Evolutionary conservation across 1,140 invertebrate genomes (phyloP), one percentile per base, ranked within the genome.

Genomic region (Goniozus legneri): DNA sequence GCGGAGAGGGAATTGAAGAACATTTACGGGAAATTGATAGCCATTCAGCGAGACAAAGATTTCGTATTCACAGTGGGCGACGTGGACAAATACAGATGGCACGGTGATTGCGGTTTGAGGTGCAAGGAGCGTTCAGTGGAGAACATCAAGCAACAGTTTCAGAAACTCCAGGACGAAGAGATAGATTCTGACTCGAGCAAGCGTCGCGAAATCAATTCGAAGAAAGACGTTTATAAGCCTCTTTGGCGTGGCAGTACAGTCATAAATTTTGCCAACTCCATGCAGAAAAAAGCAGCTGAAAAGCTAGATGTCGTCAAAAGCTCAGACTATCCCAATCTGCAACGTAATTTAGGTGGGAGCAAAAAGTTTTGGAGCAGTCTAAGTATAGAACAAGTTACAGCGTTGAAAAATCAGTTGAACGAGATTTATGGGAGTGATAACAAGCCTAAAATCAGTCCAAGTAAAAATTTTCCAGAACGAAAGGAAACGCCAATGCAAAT

Each of bases 41-140:
- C 80, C 13, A 86, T 86, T 8, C 88, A 94, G 64, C 85, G 80
- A 49, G 86, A 93, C 59, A 87, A 90, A 45, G 88, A 92, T 65
- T 86, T 95, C 56, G 73, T 94, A 15, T 93, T 88, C 69, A 81
- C 81, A 34, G 83, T 88, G 1, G 83, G 83, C 56, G 86, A 89
- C 56, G 60, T 84, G 0, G 82, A 84, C 52, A 82, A 82, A 15
- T 79, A 84, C 20, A 82, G 82, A 54, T 94, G 89, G 87, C 65
- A 69, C 13, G 84, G 81, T 16, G 92, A 96, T 59, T 79, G 84
- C 33, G 87, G 88, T 0, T 71, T 97, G 35, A 78, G 85, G 63
- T 84, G 83, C 31, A 92, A 90, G 67, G 88, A 93, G 63, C 87
- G 89, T 64, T 93, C 90, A 0, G 88, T 95, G 0, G 87, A 90